Conservation (phyloP, 2,797 vertebrate species). For the Takifugu ocellatus region DNA sequence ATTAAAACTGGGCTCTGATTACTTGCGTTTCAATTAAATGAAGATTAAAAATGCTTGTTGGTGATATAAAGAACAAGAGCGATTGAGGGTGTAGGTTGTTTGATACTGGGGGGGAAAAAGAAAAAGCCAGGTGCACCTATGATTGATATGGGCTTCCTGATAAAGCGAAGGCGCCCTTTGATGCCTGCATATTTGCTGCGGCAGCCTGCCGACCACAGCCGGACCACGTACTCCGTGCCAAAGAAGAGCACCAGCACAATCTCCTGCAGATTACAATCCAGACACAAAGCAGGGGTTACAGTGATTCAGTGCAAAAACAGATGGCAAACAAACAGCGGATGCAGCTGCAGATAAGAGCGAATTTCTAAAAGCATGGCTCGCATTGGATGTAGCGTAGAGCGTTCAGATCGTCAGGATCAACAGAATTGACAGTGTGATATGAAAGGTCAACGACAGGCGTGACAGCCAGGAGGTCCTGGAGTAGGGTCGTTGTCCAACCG, state of each 20-base stretch:
- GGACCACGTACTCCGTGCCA: conserved; percentile 85
- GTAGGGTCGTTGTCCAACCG: conserved; percentile 50
- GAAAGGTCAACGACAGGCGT: conserved; percentile 48
- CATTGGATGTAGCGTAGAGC: conserved; percentile 22
- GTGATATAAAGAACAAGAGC: conserved; percentile 21
- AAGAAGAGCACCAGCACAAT: conserved; percentile 92
- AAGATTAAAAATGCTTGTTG: neutral
- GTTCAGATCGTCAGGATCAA: conserved; percentile 43
- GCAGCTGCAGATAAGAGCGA: conserved; percentile 35
- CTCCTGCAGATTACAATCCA: conserved; percentile 76
- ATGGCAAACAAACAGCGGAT: conserved; percentile 18
- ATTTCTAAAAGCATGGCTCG: conserved; percentile 15
- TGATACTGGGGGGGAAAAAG: conserved; percentile 41
- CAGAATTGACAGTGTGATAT: conserved; percentile 37
- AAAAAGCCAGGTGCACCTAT: conserved; percentile 77
- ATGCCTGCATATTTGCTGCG: conserved; percentile 89
- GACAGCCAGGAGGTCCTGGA: conserved; percentile 46
- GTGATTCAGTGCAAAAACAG: conserved; percentile 21
- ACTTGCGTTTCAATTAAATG: conserved; percentile 5
- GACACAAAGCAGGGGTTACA: conserved; percentile 42
- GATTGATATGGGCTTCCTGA: conserved; percentile 90
- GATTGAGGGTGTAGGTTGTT: conserved; percentile 27
- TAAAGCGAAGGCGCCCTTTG: conserved; percentile 85
- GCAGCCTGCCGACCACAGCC: conserved; percentile 90
- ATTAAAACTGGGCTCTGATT: neutral